Percentiles rank a stretch among this genome's conserved stretches.
These are phyloP conservation scores for Nycticorax nycticorax DNA, from an alignment of 2,113 vertebrate species.

Conservation along the genomic window DNA sequence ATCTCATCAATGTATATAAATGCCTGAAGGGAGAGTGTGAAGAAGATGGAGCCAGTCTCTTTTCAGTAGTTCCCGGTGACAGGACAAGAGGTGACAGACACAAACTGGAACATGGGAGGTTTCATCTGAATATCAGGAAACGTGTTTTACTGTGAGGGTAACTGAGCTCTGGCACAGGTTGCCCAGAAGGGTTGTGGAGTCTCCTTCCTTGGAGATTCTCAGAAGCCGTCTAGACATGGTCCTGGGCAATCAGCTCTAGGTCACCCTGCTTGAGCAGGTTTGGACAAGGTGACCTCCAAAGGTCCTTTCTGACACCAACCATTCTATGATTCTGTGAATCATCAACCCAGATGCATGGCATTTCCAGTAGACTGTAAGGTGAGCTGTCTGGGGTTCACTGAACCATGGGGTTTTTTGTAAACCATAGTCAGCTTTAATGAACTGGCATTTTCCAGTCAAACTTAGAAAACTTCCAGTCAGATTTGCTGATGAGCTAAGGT, in stretches of 20 bases:
- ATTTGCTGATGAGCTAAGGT: background rate
- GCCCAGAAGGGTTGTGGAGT: background rate
- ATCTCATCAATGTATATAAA: background rate
- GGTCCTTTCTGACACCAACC: background rate
- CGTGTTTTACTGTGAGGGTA: background rate
- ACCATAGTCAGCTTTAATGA: background rate
- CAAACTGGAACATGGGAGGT: background rate
- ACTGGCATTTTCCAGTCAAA: background rate
- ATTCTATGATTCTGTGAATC: background rate
- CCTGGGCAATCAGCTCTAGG: background rate
- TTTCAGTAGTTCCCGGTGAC: background rate
- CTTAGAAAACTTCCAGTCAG: background rate
- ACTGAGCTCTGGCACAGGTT: background rate
- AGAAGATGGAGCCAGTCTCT: background rate
- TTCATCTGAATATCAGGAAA: background rate
- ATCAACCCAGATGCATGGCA: background rate
- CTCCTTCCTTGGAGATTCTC: background rate
- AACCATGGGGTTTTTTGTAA: background rate
- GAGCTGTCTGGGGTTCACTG: background rate
- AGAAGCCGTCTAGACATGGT: background rate
- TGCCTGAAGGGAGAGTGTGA: background rate
- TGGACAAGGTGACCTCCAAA: background rate
- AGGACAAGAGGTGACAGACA: background rate
- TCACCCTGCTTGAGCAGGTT: background rate
- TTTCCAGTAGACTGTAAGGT: background rate